Evolutionary conservation across 2,797 vertebrate species (phyloP).

Genomic region (Arremon aurantiirostris): DNA sequence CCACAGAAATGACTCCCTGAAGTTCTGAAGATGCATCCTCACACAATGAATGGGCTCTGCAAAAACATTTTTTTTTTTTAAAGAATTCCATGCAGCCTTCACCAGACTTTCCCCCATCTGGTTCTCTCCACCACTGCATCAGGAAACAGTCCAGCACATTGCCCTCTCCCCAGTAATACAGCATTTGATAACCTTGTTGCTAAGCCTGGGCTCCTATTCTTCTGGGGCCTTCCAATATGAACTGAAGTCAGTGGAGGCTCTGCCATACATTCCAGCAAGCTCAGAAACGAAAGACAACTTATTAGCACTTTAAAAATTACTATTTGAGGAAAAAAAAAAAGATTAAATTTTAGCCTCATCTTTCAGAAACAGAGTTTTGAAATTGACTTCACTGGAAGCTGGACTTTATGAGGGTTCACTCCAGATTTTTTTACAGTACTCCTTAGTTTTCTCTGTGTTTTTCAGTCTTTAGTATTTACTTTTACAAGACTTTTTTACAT

Average conservation of each 20-base stretch:
- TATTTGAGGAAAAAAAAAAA: not conserved
- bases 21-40: conserved; percentile 75
- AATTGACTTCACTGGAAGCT: not conserved
- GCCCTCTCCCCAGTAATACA: not conserved
- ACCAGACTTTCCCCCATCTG: not conserved
- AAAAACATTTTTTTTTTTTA: conserved; percentile 10
- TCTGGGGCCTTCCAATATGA: not conserved
- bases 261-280: not conserved
- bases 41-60: conserved; percentile 76
- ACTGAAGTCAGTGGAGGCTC: not conserved
- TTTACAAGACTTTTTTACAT: not conserved
- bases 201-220: not conserved
- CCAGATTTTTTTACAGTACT: not conserved
- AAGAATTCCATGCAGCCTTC: not conserved
- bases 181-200: not conserved
- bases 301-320: not conserved
- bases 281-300: not conserved
- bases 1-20: conserved; percentile 75
- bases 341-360: not conserved
- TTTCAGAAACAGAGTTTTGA: not conserved
- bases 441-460: not conserved
- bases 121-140: not conserved
- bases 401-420: not conserved
- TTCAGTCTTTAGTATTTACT: not conserved
- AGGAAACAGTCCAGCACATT: not conserved